Conservation (phyloP, 2,113 vertebrate species). For the Oncorhynchus tshawytscha region DNA sequence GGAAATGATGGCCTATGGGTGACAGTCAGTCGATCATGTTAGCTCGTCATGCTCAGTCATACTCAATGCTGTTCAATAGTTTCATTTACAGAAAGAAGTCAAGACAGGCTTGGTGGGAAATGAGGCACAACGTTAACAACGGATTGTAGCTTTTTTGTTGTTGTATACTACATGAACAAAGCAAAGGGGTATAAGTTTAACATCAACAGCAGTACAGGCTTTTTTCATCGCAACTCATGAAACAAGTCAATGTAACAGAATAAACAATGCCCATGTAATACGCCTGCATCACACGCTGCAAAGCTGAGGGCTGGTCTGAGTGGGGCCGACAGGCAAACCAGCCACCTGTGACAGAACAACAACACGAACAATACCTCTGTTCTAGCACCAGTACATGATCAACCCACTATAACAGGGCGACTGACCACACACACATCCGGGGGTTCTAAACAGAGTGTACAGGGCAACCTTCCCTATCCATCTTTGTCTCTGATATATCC, state of each 20-base stretch:
- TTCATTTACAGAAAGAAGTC: slow-evolving; percentile 43
- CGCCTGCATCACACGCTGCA: too few species aligned
- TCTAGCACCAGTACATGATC: too few species aligned
- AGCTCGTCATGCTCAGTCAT: too few species aligned
- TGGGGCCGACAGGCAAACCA: too few species aligned
- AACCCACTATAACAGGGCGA: too few species aligned
- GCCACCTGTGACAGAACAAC: too few species aligned
- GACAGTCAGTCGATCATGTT: slow-evolving; percentile 35
- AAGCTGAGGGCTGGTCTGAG: too few species aligned
- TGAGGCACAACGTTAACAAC: slow-evolving; percentile 70
- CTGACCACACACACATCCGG: too few species aligned
- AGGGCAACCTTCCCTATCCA: too few species aligned
- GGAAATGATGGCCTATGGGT: slow-evolving; percentile 48
- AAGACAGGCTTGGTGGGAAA: slow-evolving; percentile 65
- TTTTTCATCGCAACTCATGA: background rate
- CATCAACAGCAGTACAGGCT: slow-evolving; percentile 57
- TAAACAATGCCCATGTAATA: background rate
- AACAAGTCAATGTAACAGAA: background rate
- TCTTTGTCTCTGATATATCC: background rate
- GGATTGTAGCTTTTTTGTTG: slow-evolving; percentile 14
- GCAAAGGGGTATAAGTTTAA: slow-evolving; percentile 45
- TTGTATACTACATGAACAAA: slow-evolving; percentile 62
- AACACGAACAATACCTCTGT: too few species aligned
- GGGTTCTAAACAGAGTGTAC: too few species aligned
- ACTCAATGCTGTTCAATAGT: slow-evolving; percentile 30